Conservation (phyloP, 1,140 invertebrate genomes). For the Dryas iulia region DNA sequence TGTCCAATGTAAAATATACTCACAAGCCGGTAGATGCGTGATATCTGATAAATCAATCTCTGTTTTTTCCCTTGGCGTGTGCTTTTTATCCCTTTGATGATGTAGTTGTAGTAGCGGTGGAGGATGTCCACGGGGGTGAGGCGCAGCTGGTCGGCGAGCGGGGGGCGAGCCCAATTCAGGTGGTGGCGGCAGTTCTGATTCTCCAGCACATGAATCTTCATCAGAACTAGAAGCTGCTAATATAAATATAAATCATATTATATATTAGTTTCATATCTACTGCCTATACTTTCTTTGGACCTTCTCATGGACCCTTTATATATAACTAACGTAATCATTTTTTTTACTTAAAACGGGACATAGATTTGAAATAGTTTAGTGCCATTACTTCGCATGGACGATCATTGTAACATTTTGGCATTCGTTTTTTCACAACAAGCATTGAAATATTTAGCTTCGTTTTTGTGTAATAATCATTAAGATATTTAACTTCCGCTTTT, state of each 20-base stretch:
- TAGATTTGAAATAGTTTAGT: no score
- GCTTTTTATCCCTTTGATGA: slow-evolving; percentile 56
- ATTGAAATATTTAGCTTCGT: no score
- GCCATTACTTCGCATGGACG: no score
- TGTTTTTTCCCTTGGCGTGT: slow-evolving; percentile 49
- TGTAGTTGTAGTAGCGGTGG: slow-evolving; percentile 51
- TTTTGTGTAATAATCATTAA: no score
- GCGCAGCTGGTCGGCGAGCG: slow-evolving; percentile 58
- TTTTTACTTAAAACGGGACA: no score
- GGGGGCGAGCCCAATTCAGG: slow-evolving; percentile 66
- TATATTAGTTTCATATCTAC: background rate
- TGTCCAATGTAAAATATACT: slow-evolving; percentile 29
- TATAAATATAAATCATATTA: background rate
- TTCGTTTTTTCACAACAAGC: no score
- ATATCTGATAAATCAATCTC: slow-evolving; percentile 65
- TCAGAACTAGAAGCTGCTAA: slow-evolving; percentile 60
- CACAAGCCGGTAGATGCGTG: slow-evolving; percentile 61
- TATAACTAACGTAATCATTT: no score
- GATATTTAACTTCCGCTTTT: no score
- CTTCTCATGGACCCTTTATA: background rate
- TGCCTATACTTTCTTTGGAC: background rate
- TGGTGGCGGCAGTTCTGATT: slow-evolving; percentile 62
- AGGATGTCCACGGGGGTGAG: slow-evolving; percentile 50
- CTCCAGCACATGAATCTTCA: slow-evolving; percentile 70
- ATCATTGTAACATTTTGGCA: no score